Percentiles rank a stretch among this genome's conserved stretches.
phyloP scores from a whole-genome alignment of 1,140 invertebrate genomes.

The Melitaea cinxia region DNA sequence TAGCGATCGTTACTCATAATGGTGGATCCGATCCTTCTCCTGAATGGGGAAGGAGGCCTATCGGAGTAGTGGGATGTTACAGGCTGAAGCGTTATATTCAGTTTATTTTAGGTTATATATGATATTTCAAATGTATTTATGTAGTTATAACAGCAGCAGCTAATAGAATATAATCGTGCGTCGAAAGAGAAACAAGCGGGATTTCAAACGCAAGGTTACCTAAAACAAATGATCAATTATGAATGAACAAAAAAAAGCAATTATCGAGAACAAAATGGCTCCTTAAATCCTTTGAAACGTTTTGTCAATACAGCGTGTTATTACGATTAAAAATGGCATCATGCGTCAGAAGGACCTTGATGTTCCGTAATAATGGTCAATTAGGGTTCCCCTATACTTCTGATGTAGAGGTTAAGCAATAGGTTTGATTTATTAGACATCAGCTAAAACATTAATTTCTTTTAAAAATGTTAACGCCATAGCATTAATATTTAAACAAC shows the following conservation, averaged over 20 bases:
- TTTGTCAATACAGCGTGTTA: slow-evolving; percentile 61
- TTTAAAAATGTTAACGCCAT: no score
- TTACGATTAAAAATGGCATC: slow-evolving; percentile 49
- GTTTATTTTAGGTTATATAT: no score
- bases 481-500: no score
- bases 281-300: slow-evolving; percentile 55
- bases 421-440: no score
- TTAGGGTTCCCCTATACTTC: slow-evolving; percentile 45
- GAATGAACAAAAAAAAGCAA: slow-evolving; percentile 32
- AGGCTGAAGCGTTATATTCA: no score
- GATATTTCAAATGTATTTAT: no score
- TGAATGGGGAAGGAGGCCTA: no score
- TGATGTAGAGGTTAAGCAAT: neutral
- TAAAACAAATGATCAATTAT: slow-evolving; percentile 36
- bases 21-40: no score
- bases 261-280: slow-evolving; percentile 49
- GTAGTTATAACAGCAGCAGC: no score
- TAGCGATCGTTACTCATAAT: no score
- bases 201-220: slow-evolving; percentile 31
- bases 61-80: no score
- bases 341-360: slow-evolving; percentile 42
- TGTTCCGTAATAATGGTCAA: slow-evolving; percentile 48
- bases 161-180: slow-evolving; percentile 3
- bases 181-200: slow-evolving; percentile 1
- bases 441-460: no score